These are phyloP conservation scores for Daktulosphaira vitifoliae DNA, from an alignment of 1,140 invertebrate species.

Conservation along the genomic window DNA sequence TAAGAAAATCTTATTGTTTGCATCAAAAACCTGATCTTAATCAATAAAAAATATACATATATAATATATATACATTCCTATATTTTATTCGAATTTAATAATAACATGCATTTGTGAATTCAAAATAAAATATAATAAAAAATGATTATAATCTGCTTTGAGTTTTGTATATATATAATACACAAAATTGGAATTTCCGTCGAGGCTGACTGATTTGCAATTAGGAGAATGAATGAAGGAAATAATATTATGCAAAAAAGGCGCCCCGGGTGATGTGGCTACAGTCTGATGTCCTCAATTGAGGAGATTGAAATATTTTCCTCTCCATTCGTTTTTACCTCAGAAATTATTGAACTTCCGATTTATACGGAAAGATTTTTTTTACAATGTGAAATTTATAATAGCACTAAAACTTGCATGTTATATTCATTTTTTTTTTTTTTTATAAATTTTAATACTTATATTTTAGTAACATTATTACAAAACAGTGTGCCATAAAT, in stretches of 20 bases:
- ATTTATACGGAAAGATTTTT: neutral
- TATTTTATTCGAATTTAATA: conserved; percentile 6
- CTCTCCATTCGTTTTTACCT: conserved; percentile 10
- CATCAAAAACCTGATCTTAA: neutral
- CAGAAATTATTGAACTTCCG: conserved; percentile 17
- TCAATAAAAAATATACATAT: neutral
- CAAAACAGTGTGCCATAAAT: no score
- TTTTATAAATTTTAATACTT: no score
- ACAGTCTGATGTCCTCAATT: neutral
- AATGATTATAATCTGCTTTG: no score
- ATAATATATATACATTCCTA: neutral
- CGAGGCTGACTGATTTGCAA: conserved; percentile 25
- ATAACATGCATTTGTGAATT: neutral
- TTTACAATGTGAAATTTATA: neutral
- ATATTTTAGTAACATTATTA: no score
- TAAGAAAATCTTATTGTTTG: conserved; percentile 8
- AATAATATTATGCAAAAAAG: conserved; percentile 27
- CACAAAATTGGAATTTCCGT: conserved; percentile 27
- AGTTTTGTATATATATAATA: no score
- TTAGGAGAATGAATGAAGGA: conserved; percentile 17
- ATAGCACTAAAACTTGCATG: no score
- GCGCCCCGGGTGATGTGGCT: conserved; percentile 11
- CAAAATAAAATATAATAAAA: conserved; percentile 5
- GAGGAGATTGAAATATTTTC: conserved; percentile 25
- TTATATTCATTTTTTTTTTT: no score